Base-by-base conservation (phyloP, 2,888 invertebrate species). In the Helleia helle region DNA sequence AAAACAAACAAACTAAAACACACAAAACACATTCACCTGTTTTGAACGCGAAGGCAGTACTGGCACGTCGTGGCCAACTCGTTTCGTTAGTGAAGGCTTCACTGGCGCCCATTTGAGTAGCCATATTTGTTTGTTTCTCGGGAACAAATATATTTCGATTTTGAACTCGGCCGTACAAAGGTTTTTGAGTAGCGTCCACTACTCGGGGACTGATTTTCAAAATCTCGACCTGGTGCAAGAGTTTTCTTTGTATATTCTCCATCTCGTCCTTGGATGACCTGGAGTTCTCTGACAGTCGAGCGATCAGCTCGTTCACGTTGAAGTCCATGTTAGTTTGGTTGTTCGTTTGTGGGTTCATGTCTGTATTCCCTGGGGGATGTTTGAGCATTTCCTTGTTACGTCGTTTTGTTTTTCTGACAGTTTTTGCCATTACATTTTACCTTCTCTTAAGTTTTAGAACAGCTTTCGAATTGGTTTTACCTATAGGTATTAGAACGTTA, bases 341-440 rank as follows among this genome's bases (percentile, higher is more conserved):
- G 34, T 22, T 34, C 22, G 18, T 34, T 15, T 30, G 15, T 14
- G 1, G n/a, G 9, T 30, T 30, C 12, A 22, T 34, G 3, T 31
- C 17, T 34, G 7, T 77, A 7, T 63, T 65, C 9, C n/a, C n/a
- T n/a, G 77, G 75, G 37, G 72, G 54, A 40, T 62, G 58, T 48
- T 65, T 71, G n/a, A n/a, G n/a, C 47, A 37, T 36, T 46, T 31
- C 24, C 52, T 53, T 50, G 49, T 89, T 89, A 60, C 87, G 87
- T 63, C 90, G 88, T 75, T 91, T 91, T 54, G 91, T 88, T 87
- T 89, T 90, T 58, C 91, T 88, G 58, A 91, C 91, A 53, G 90
- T 91, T 62, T 88, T 87, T 58, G 86, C 90, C 90, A 91, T 90
- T 71, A 88, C 88, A 88, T 87, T 86, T 75, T 87, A n/a, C n/a